Percentiles rank a stretch among this genome's conserved stretches.
Evolutionary conservation across 2,797 vertebrate species (phyloP).

Genomic region (Hydrolagus colliei): DNA sequence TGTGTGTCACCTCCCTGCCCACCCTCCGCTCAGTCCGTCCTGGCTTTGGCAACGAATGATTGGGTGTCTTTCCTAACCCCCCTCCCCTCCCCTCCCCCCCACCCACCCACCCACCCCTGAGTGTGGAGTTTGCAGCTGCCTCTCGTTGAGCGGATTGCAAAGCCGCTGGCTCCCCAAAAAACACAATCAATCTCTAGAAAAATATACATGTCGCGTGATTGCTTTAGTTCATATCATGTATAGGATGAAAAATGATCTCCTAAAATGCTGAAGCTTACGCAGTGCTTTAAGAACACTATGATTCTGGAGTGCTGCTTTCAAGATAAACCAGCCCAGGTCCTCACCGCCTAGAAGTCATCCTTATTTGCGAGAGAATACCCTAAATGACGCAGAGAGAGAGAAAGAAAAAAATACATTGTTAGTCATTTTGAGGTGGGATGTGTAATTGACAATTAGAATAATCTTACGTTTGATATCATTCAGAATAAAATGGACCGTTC

Average conservation of each 20-base stretch:
- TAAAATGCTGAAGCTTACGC: conserved; percentile 20
- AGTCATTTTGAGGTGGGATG: neutral
- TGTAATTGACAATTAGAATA: neutral
- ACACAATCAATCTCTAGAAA: conserved; percentile 22
- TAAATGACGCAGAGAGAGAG: neutral
- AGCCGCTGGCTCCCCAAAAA: conserved; percentile 42
- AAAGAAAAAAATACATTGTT: neutral
- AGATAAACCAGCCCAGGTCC: neutral
- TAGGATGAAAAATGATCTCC: conserved; percentile 11
- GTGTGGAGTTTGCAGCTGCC: conserved; percentile 46
- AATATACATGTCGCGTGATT: conserved; percentile 27
- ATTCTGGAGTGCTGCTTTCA: neutral
- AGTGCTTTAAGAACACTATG: conserved; percentile 3
- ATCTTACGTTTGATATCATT: neutral
- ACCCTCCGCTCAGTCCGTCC: neutral
- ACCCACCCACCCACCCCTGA: conserved; percentile 38
- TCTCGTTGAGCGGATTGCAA: conserved; percentile 38
- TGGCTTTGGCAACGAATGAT: neutral
- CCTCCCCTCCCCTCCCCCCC: conserved; percentile 5
- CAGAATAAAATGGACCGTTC: no score
- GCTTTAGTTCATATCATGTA: conserved; percentile 15
- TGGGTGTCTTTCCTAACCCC: conserved; percentile 14
- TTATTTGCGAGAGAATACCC: conserved; percentile 27
- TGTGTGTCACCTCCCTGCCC: no score
- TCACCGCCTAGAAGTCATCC: conserved; percentile 27